Evolutionary conservation across 2,113 vertebrate genomes (phyloP).

Genomic region (Catharus minimus): DNA sequence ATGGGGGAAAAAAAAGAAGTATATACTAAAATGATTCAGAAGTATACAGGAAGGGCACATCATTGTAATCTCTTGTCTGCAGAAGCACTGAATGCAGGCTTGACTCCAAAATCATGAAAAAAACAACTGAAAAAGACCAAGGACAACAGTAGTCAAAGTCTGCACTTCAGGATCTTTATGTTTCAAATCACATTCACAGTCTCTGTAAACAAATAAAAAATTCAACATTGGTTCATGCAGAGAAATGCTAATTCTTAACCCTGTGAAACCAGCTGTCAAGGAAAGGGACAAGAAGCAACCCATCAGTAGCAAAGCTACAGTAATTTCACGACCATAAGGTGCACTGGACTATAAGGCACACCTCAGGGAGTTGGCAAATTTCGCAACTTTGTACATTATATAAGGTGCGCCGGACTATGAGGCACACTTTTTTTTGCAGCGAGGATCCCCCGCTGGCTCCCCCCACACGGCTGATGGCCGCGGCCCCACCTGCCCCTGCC

Average conservation of each 20-base stretch:
- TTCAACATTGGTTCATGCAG: background rate
- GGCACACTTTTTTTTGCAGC: no score
- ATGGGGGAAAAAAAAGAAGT: accelerated
- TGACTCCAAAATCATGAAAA: background rate
- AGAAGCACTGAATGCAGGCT: background rate
- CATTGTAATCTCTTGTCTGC: background rate
- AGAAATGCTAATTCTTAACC: background rate
- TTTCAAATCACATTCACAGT: background rate
- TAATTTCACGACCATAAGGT: no score
- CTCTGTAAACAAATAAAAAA: background rate
- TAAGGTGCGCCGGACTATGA: no score
- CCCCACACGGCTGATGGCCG: no score
- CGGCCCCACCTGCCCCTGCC: no score
- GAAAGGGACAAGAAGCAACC: background rate
- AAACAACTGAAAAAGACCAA: background rate
- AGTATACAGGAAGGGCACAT: background rate
- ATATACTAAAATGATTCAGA: background rate
- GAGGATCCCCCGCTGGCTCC: no score
- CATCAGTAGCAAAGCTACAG: background rate
- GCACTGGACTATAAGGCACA: no score
- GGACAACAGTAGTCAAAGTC: background rate
- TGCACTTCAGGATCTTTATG: background rate
- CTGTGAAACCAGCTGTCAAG: background rate
- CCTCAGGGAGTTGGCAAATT: no score
- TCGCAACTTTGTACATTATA: no score